Evolutionary conservation across 2,888 invertebrate species (phyloP), one percentile per base, ranked within the genome.

Genomic region (Amorpha juglandis): DNA sequence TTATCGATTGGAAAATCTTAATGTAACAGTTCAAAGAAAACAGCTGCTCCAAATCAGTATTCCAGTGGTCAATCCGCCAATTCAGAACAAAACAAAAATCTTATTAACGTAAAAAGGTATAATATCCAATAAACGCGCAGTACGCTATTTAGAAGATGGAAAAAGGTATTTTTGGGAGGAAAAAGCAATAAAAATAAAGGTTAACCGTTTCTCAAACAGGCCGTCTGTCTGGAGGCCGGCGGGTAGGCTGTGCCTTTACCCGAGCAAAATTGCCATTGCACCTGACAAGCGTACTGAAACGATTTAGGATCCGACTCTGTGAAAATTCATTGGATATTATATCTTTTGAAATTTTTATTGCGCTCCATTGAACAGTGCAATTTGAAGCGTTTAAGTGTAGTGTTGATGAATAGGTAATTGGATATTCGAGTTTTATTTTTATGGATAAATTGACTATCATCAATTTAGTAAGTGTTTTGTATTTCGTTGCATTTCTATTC

Each of bases 211-310:
- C 81, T 82, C 80, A 81, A 80, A 82, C 78, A 80, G 82, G 76
- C 74, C 53, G 66, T 45, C 79, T 80, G 84, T 81, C 83, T 84
- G 80, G 80, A 70, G 74, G 73, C 77, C 67, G 70, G 68, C 67
- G 69, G 68, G 70, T 72, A 77, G 78, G 78, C 74, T 74, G 72
- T 69, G 74, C 76, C 73, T 76, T 77, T 65, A 52, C 66, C 73
- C 76, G 77, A 76, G 70, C 76, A 74, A 80, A 87, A 89, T 88
- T 83, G 84, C 81, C 75, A 78, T 80, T 84, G 84, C 87, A 89
- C 88, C 89, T 89, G 90, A 87, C 86, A 65, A 68, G 72, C 68
- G 67, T 74, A 69, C 71, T 48, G 73, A 78, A 87, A 80, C 78
- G 84, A 81, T 81, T 67, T 64, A 63, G 62, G 64, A 72, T 69